These are phyloP conservation scores for Heliconius cydno DNA, from an alignment of 2,888 invertebrate genomes.

Conservation along the genomic window DNA sequence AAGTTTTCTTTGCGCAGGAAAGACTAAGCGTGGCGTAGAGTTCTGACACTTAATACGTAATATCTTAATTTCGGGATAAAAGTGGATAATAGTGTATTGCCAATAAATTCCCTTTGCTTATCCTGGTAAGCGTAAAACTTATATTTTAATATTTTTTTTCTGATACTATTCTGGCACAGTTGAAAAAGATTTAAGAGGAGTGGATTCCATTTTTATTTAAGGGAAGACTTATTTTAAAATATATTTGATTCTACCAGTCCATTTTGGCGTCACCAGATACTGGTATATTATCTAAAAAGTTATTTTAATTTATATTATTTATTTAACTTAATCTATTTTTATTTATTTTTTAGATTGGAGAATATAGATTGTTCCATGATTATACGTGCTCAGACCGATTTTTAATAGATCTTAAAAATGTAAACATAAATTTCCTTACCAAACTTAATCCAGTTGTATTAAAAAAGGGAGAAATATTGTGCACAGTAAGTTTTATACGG, in stretches of 20 bases:
- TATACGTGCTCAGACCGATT: slow-evolving; percentile 67
- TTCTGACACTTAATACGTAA: not conserved
- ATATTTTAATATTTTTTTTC: not conserved
- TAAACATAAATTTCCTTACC: slow-evolving; percentile 58
- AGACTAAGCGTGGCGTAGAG: no score
- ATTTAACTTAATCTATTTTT: no score
- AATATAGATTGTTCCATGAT: slow-evolving; percentile 70
- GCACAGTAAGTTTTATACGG: slow-evolving; percentile 58
- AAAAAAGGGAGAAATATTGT: slow-evolving; percentile 72
- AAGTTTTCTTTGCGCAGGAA: no score
- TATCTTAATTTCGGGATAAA: not conserved
- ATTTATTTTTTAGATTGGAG: slow-evolving; percentile 63
- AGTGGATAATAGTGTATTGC: not conserved
- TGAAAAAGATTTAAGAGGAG: not conserved
- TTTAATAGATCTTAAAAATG: slow-evolving; percentile 67
- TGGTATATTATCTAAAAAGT: no score
- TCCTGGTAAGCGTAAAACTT: not conserved
- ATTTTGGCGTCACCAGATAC: no score
- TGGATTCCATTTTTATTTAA: not conserved
- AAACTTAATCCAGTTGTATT: slow-evolving; percentile 71
- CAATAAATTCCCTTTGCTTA: not conserved
- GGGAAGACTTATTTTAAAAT: not conserved
- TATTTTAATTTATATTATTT: no score
- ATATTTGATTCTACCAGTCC: no score
- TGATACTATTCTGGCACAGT: not conserved